Evolutionary conservation across 2,888 invertebrate genomes (phyloP), one percentile per base, ranked within the genome.

Genomic region (Plebejus anna): DNA sequence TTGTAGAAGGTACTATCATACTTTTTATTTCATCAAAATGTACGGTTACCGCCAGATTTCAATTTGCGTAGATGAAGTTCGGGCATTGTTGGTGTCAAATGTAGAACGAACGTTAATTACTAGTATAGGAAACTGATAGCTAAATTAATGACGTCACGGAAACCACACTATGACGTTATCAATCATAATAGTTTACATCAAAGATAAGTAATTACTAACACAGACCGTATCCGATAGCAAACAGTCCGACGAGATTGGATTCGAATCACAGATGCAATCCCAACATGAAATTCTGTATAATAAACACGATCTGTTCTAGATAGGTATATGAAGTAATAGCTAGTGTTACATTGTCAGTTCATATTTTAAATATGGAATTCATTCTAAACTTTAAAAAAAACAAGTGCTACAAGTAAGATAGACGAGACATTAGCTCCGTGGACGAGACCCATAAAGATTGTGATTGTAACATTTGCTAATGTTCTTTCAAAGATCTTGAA

Each of bases 281-380:
- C 66, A 66, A 66, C 66, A 66, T 36, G 66, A 66, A 66, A 36
- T 66, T 66, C 66, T 32, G 66, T 66, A 66, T 66, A 66, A 66
- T 32, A 66, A 66, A 32, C 66, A 66, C 66, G 32, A 66, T 36
- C 13, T 16, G 22, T 66, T 66, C 66, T 36, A 66, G 22, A 4
- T 28, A 28, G 61, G 28, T 66, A 28, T 36, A 36, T 32, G 66
- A 66, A 66, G 32, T 66, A 16, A 16, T 66, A 66, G 16, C 66
- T 2, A 32, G 13, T 11, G 4, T 32, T 66, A 36, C 16, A 11
- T 13, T 66, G 22, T 32, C 59, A 22, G 4, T 55, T 55, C 16
- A 55, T 55, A 55, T 55, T 55, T 55, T 55, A 0, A 1, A 4
- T 55, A 16, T 42, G 42, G 0, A 42, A 42, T 0, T 4, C 51